Conservation (phyloP, 1,140 invertebrate species). For the Arion vulgaris region DNA sequence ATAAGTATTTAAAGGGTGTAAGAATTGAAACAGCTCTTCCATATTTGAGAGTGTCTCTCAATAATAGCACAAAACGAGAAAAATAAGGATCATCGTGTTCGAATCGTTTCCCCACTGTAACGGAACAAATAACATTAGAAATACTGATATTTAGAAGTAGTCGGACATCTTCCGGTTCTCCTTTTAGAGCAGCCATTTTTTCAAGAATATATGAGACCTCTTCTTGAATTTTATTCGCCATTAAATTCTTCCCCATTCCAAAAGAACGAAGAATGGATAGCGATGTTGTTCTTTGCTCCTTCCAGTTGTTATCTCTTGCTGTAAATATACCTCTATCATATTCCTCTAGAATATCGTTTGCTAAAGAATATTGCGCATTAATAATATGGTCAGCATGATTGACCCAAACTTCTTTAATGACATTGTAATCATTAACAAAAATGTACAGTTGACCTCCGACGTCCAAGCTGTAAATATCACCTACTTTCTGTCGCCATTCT, state of each 20-base stretch:
- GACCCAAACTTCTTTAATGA: slow-evolving; percentile 3
- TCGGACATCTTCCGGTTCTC: slow-evolving; percentile 2
- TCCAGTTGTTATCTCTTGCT: slow-evolving; percentile 13
- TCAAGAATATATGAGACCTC: neutral
- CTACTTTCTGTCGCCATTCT: neutral
- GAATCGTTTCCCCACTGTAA: slow-evolving; percentile 10
- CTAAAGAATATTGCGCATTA: neutral
- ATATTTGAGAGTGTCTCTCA: neutral
- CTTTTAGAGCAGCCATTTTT: slow-evolving; percentile 1
- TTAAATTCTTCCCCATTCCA: slow-evolving; percentile 18
- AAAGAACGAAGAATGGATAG: slow-evolving; percentile 18
- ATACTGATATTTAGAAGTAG: neutral
- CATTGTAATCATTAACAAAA: slow-evolving; percentile 2
- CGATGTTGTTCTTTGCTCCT: slow-evolving; percentile 12
- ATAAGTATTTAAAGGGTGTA: neutral
- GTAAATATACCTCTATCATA: neutral
- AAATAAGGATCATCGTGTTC: neutral
- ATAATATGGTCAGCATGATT: neutral
- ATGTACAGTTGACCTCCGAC: neutral
- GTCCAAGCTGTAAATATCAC: slow-evolving; percentile 1
- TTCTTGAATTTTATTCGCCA: slow-evolving; percentile 10
- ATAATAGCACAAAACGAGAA: neutral
- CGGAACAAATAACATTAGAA: slow-evolving; percentile 14
- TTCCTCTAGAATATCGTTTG: neutral
- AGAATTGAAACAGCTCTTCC: neutral